Conservation (phyloP, 2,113 vertebrate species). For the Pygoscelis antarcticus region DNA sequence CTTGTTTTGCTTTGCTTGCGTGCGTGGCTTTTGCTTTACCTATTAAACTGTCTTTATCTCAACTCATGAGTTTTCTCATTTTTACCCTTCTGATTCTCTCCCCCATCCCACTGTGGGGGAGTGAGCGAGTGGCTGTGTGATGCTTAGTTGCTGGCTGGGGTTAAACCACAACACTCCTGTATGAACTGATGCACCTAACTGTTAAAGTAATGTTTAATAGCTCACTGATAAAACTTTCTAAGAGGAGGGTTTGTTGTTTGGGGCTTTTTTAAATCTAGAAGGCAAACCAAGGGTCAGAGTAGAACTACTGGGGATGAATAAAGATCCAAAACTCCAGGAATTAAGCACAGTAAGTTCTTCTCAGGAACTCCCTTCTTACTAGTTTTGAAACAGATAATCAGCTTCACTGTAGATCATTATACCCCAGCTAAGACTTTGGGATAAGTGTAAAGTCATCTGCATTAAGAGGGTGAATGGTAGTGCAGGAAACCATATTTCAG, state of each 20-base stretch:
- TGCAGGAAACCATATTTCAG: neutral
- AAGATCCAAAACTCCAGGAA: neutral
- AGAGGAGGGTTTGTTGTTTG: neutral
- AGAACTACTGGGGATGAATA: neutral
- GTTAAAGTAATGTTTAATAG: neutral
- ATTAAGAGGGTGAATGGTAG: neutral
- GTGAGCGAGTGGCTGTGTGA: too few species aligned
- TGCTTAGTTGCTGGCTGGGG: too few species aligned
- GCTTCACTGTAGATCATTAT: neutral
- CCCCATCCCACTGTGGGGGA: too few species aligned
- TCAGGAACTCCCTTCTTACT: neutral
- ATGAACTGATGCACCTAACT: neutral
- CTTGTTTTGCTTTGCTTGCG: too few species aligned
- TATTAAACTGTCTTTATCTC: too few species aligned
- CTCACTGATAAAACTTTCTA: neutral
- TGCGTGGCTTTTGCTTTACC: too few species aligned
- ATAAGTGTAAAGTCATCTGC: neutral
- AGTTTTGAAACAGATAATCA: neutral
- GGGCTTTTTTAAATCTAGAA: neutral
- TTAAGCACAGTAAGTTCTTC: neutral
- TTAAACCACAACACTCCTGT: neutral
- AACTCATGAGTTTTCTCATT: too few species aligned
- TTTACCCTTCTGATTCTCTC: too few species aligned
- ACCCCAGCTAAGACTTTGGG: neutral
- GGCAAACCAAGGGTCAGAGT: neutral